Evolutionary conservation across 2,797 vertebrate species (phyloP).

Genomic region (Siniperca scherzeri): DNA sequence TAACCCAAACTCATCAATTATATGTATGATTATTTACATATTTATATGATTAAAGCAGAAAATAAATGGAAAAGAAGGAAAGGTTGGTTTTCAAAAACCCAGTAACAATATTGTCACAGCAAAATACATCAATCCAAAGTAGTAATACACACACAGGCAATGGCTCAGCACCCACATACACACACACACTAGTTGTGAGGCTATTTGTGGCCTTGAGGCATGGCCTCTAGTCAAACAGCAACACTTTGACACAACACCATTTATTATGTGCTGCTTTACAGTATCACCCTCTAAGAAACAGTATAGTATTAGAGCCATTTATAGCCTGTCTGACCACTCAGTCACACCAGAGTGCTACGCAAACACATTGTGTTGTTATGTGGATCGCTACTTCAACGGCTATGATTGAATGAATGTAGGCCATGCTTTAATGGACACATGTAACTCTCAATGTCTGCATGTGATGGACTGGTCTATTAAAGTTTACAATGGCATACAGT

Average conservation of each 20-base stretch:
- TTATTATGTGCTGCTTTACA: constrained; percentile 50
- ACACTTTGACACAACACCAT: constrained; percentile 39
- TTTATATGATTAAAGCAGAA: constrained; percentile 7
- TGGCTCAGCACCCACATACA: neutral
- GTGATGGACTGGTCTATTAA: constrained; percentile 55
- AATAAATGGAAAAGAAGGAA: neutral
- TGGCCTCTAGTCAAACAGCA: constrained; percentile 36
- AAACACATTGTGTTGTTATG: constrained; percentile 42
- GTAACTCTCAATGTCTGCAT: constrained; percentile 39
- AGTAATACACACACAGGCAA: constrained; percentile 10
- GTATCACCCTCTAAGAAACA: constrained; percentile 34
- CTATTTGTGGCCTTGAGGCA: constrained; percentile 54
- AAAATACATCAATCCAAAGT: constrained; percentile 12
- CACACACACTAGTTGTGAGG: constrained; percentile 11
- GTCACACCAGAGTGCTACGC: constrained; percentile 56
- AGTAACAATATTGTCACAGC: neutral
- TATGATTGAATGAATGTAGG: constrained; percentile 54
- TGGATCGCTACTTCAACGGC: constrained; percentile 22
- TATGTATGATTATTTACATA: neutral
- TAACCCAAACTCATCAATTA: neutral
- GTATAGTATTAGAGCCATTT: constrained; percentile 46
- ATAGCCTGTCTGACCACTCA: constrained; percentile 53
- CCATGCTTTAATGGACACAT: constrained; percentile 46
- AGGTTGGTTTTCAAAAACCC: neutral
- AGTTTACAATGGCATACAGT: constrained; percentile 25